Evolutionary conservation across 1,140 invertebrate species (phyloP).

Genomic region (Bacillus rossius): DNA sequence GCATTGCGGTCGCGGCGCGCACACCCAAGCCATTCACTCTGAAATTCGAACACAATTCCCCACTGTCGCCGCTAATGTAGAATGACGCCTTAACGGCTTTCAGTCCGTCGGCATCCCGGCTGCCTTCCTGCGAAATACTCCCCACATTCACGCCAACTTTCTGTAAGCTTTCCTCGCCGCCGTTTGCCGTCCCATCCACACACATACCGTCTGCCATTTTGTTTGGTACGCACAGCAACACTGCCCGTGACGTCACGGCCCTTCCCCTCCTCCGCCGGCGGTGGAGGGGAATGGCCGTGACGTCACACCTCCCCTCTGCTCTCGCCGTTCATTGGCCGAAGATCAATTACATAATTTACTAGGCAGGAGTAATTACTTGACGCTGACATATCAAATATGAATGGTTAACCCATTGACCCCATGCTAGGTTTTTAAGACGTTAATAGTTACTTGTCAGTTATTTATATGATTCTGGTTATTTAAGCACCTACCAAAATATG

Average conservation of each 20-base stretch:
- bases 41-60: constrained; percentile 15
- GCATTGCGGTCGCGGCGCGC: constrained; percentile 12
- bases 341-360: constrained; percentile 19
- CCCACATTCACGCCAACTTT: constrained; percentile 14
- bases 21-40: constrained; percentile 16
- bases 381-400: constrained; percentile 14
- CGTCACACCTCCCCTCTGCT: constrained; percentile 5
- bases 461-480: too few relatives aligned
- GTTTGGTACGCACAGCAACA: constrained; percentile 19
- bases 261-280: too few relatives aligned
- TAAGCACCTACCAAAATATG: too few relatives aligned
- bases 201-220: constrained; percentile 19
- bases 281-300: constrained; percentile 2
- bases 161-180: constrained; percentile 7
- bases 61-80: constrained; percentile 17
- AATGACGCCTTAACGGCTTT: constrained; percentile 12
- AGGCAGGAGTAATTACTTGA: constrained; percentile 8
- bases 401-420: constrained; percentile 15
- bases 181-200: constrained; percentile 11
- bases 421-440: too few relatives aligned
- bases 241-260: constrained; percentile 5
- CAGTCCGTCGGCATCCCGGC: constrained; percentile 10
- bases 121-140: constrained; percentile 13
- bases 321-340: constrained; percentile 13
- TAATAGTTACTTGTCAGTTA: too few relatives aligned